phyloP scores from a whole-genome alignment of 2,888 invertebrate genomes.

The Drosophila infuscata region DNA sequence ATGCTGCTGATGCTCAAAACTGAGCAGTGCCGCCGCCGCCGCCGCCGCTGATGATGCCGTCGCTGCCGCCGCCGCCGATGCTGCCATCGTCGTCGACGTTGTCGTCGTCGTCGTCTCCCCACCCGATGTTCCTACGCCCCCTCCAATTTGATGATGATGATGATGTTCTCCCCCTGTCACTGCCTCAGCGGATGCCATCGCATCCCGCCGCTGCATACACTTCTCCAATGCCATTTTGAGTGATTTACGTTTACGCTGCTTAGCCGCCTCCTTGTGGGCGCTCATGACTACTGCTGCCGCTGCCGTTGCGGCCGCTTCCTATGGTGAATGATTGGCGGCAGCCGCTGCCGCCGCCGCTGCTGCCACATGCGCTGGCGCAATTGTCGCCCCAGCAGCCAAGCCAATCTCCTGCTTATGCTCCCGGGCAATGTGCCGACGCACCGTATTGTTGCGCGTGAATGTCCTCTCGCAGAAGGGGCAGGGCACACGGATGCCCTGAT shows the following conservation, averaged over 20 bases:
- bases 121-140: neutral
- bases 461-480: constrained; percentile 96
- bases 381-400: constrained; percentile 79
- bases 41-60: constrained; percentile 19
- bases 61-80: neutral
- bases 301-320: constrained; percentile 85
- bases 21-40: constrained; percentile 43
- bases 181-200: constrained; percentile 65
- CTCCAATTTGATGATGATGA: neutral
- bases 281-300: constrained; percentile 84
- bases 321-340: constrained; percentile 85
- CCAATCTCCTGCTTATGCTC: constrained; percentile 91
- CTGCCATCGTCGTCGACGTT: neutral
- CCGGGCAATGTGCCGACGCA: constrained; percentile 94
- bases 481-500: constrained; percentile 96
- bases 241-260: constrained; percentile 84
- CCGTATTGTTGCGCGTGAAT: constrained; percentile 96
- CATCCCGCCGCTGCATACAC: constrained; percentile 83
- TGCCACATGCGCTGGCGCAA: constrained; percentile 81
- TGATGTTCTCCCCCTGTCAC: constrained; percentile 25
- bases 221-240: constrained; percentile 83
- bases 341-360: constrained; percentile 82
- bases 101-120: neutral
- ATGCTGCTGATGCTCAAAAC: constrained; percentile 48
- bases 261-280: constrained; percentile 82